Evolutionary conservation across 2,113 vertebrate species (phyloP).

Genomic region (Podilymbus podiceps): DNA sequence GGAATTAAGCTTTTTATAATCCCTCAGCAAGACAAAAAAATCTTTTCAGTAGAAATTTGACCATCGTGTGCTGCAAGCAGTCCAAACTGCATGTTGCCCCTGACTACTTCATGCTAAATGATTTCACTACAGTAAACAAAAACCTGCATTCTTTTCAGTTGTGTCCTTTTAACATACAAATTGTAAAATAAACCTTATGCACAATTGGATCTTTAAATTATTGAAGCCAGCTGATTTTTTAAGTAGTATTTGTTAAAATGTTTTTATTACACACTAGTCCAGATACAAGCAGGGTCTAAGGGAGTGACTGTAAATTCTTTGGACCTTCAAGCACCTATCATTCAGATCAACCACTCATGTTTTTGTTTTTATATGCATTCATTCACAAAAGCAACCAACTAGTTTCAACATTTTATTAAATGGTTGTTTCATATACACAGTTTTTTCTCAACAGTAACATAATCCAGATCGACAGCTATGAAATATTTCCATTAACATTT

Average conservation of each 20-base stretch:
- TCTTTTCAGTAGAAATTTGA: background rate
- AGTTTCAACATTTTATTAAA: slow-evolving; percentile 84
- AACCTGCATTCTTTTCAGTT: background rate
- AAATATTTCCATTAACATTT: slow-evolving; percentile 70
- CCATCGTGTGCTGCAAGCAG: background rate
- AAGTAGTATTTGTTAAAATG: background rate
- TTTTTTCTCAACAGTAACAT: slow-evolving; percentile 76
- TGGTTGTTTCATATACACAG: slow-evolving; percentile 75
- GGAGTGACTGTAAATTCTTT: slow-evolving; percentile 57
- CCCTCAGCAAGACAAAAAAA: background rate
- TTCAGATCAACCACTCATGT: slow-evolving; percentile 65
- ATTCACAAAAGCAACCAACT: slow-evolving; percentile 83
- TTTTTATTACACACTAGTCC: slow-evolving; percentile 41
- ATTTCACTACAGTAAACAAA: background rate
- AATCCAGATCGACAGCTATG: slow-evolving; percentile 64
- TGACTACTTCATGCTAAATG: background rate
- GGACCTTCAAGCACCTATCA: slow-evolving; percentile 72
- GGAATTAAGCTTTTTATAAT: background rate
- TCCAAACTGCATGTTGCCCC: background rate
- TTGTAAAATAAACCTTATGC: slow-evolving; percentile 4
- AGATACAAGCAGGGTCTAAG: slow-evolving; percentile 80
- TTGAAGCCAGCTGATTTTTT: slow-evolving; percentile 11
- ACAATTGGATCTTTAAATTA: slow-evolving; percentile 31
- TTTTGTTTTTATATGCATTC: slow-evolving; percentile 72
- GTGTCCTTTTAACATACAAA: slow-evolving; percentile 56